phyloP scores from a whole-genome alignment of 2,797 vertebrate species.

The Gephyroberyx darwinii region DNA sequence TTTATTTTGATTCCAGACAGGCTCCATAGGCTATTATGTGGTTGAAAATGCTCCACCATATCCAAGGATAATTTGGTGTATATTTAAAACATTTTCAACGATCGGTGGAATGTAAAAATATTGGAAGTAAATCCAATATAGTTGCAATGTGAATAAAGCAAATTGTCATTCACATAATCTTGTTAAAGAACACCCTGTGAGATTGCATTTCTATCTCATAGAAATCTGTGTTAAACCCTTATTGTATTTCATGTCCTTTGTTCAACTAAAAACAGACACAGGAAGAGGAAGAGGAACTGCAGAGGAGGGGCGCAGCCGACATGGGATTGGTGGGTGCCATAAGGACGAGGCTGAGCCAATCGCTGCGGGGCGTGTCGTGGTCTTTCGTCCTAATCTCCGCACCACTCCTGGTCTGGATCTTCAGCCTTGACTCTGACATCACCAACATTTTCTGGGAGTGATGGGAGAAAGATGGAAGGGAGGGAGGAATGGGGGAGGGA shows the following conservation, averaged over 20 bases:
- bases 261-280: conserved; percentile 30
- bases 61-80: no score
- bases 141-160: no score
- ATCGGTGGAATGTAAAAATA: no score
- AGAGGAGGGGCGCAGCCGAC: conserved; percentile 29
- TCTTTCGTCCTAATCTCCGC: conserved; percentile 78
- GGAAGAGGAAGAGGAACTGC: conserved; percentile 74
- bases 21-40: no score
- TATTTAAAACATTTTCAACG: no score
- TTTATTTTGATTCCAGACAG: no score
- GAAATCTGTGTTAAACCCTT: conserved; percentile 1
- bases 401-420: conserved; percentile 83
- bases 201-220: no score
- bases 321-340: conserved; percentile 7
- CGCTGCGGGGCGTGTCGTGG: conserved; percentile 81
- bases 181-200: no score
- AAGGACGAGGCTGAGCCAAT: conserved; percentile 44
- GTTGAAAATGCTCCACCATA: no score
- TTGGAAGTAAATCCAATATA: no score
- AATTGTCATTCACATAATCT: no score
- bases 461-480: background rate
- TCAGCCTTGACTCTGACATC: conserved; percentile 86
- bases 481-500: background rate
- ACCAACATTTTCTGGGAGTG: conserved; percentile 84
- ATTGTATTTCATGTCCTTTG: background rate